Conservation (phyloP, 2,888 invertebrate genomes). For the Anthrax anthrax region DNA sequence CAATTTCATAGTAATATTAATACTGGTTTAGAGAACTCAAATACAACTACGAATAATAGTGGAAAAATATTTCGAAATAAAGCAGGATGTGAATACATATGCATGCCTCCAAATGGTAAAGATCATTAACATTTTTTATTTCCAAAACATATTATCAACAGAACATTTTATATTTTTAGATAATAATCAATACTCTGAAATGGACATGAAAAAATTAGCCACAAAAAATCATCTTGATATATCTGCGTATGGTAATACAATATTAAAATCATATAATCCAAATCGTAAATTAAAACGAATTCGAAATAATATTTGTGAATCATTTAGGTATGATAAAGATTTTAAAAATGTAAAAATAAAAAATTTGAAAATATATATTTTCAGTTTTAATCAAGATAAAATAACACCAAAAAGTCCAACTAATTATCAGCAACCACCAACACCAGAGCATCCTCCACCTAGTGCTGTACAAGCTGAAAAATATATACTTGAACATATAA, state of each 20-base stretch:
- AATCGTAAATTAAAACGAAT: slow-evolving; percentile 32
- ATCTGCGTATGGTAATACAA: slow-evolving; percentile 23
- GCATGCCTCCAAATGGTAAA: slow-evolving; percentile 3
- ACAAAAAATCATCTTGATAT: no score
- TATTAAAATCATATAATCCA: slow-evolving; percentile 31
- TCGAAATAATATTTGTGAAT: slow-evolving; percentile 25
- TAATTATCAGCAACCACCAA: slow-evolving; percentile 81
- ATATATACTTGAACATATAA: slow-evolving; percentile 78
- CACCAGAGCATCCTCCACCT: slow-evolving; percentile 88
- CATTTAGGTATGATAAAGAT: slow-evolving; percentile 12
- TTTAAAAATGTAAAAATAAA: background rate
- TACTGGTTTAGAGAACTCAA: slow-evolving; percentile 8
- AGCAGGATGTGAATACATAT: slow-evolving; percentile 9
- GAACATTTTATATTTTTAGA: no score
- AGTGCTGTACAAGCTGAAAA: slow-evolving; percentile 77
- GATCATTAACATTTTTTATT: no score
- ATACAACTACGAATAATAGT: slow-evolving; percentile 6
- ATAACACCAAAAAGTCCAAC: slow-evolving; percentile 66
- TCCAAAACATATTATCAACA: no score
- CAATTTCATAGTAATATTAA: slow-evolving; percentile 35
- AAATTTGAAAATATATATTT: background rate
- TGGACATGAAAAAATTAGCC: slow-evolving; percentile 20
- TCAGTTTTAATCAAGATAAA: slow-evolving; percentile 9
- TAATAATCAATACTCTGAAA: slow-evolving; percentile 11
- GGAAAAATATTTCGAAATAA: slow-evolving; percentile 3